A percentile compares a stretch with the other conserved stretches of the same genome.
Conservation (phyloP, 2,113 vertebrate genomes). For the Chaetodon trifascialis region DNA sequence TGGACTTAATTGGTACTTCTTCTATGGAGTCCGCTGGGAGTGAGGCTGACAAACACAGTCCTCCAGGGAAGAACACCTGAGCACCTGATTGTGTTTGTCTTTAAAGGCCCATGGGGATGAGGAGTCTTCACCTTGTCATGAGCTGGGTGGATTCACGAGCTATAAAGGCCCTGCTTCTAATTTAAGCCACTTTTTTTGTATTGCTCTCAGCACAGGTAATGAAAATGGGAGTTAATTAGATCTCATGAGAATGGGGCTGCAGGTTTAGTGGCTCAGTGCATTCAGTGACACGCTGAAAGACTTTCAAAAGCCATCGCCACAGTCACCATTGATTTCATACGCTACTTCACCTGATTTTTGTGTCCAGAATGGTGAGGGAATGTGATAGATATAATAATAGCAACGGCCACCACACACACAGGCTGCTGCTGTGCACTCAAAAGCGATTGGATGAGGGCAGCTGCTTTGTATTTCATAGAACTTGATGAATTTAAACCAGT, state of each 20-base stretch:
- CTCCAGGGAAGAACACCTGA: constrained; percentile 65
- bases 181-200: constrained; percentile 16
- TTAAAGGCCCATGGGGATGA: constrained; percentile 52
- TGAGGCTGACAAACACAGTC: constrained; percentile 70
- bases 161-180: constrained; percentile 41
- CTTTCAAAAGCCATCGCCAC: not conserved
- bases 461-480: constrained; percentile 9
- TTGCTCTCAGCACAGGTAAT: constrained; percentile 11
- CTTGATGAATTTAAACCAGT: not conserved
- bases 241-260: constrained; percentile 58
- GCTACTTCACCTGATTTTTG: not conserved
- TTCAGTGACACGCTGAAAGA: constrained; percentile 5
- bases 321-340: not conserved
- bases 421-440: not conserved
- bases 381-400: not conserved
- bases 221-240: constrained; percentile 68
- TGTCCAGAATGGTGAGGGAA: not conserved
- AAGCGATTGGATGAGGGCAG: not conserved
- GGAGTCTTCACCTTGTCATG: constrained; percentile 18
- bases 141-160: constrained; percentile 20
- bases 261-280: constrained; percentile 7
- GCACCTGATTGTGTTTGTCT: constrained; percentile 73
- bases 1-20: constrained; percentile 67
- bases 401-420: not conserved
- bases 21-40: constrained; percentile 56